Conservation (phyloP, 1,140 invertebrate species). For the Dreissena rostriformis region DNA sequence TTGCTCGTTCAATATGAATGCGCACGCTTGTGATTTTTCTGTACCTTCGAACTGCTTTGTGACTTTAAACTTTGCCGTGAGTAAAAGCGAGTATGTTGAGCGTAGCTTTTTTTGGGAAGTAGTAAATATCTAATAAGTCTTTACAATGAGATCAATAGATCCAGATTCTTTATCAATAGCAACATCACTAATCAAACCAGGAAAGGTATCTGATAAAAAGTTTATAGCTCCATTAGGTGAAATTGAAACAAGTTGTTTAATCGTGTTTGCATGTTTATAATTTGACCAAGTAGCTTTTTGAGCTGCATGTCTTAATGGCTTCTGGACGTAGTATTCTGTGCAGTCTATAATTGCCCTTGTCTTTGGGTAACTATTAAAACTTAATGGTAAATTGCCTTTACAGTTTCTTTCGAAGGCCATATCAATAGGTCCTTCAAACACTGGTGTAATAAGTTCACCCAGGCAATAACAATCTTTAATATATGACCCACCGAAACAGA, state of each 20-base stretch:
- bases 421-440: constrained; percentile 2
- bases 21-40: not conserved
- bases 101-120: constrained; percentile 1
- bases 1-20: too few species aligned
- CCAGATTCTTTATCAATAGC: constrained; percentile 14
- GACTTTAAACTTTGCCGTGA: not conserved
- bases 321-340: constrained; percentile 32
- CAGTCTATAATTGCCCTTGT: constrained; percentile 33
- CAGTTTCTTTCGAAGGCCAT: constrained; percentile 23
- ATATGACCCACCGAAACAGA: constrained; percentile 13
- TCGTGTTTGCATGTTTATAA: constrained; percentile 32
- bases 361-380: constrained; percentile 3
- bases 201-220: constrained; percentile 28
- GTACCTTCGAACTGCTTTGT: not conserved
- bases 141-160: constrained; percentile 17
- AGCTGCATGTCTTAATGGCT: constrained; percentile 16
- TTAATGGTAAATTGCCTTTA: too few species aligned
- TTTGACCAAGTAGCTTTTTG: constrained; percentile 40
- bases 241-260: constrained; percentile 23
- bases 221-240: constrained; percentile 17
- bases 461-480: constrained; percentile 12
- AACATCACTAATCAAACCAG: constrained; percentile 13
- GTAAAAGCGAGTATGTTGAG: constrained; percentile 32
- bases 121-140: not conserved
- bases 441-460: constrained; percentile 30